A percentile compares a stretch with the other conserved stretches of the same genome.
phyloP scores from a whole-genome alignment of 2,797 vertebrate genomes.

The Catharus ustulatus region DNA sequence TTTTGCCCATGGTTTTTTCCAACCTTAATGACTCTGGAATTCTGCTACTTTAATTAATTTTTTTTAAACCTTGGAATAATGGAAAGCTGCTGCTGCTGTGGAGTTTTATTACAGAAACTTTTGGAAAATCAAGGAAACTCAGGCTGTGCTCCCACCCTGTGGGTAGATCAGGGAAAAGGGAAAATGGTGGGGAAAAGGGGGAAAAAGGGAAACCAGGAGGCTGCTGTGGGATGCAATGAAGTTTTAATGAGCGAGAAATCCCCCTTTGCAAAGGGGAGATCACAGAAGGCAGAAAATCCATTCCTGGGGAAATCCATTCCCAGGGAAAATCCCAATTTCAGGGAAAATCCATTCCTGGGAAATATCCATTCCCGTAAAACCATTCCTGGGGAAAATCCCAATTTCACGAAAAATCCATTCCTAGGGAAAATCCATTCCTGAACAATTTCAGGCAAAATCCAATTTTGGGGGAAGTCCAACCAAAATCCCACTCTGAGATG shows the following conservation, averaged over 20 bases:
- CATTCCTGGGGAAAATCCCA: background rate
- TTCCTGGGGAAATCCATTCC: background rate
- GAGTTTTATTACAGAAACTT: accelerated
- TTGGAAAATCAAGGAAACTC: background rate
- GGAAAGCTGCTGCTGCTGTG: background rate
- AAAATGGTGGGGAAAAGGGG: background rate
- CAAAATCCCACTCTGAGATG: background rate
- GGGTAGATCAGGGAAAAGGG: background rate
- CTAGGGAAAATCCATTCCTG: background rate
- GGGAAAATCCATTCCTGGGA: background rate
- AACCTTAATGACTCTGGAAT: background rate
- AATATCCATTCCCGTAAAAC: background rate
- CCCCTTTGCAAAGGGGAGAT: background rate
- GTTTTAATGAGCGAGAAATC: slow-evolving; percentile 25
- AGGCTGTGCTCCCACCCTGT: accelerated
- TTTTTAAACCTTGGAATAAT: background rate
- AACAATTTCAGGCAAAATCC: background rate
- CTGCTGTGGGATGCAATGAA: background rate
- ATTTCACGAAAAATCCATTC: background rate
- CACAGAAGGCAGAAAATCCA: background rate
- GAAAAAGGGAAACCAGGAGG: background rate
- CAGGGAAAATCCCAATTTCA: background rate
- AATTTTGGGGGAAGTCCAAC: background rate
- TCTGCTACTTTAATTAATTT: background rate
- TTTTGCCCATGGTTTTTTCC: background rate